Evolutionary conservation across 2,888 invertebrate genomes (phyloP).

Genomic region (Drosophila bunnanda): DNA sequence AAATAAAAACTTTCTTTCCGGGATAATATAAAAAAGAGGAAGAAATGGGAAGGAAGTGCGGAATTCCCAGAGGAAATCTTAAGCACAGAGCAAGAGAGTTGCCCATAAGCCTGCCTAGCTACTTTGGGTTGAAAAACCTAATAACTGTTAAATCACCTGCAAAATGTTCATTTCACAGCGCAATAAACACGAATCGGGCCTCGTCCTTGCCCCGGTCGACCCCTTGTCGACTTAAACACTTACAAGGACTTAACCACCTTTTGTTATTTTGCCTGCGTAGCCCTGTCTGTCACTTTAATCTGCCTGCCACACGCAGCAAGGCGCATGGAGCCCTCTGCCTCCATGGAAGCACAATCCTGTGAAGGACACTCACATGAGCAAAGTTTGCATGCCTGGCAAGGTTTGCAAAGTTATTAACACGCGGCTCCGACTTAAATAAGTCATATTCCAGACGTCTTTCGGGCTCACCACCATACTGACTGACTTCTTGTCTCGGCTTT

Average conservation of each 20-base stretch:
- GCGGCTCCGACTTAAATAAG: conserved; percentile 74
- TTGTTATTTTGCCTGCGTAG: conserved; percentile 74
- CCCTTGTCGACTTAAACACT: conserved; percentile 80
- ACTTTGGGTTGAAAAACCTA: conserved; percentile 60
- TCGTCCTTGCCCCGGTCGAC: conserved; percentile 53
- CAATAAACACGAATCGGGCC: conserved; percentile 68
- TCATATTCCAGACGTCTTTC: conserved; percentile 58
- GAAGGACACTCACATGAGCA: conserved; percentile 64
- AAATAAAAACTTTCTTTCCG: conserved; percentile 76
- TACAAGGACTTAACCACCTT: conserved; percentile 79
- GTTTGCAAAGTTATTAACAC: conserved; percentile 77
- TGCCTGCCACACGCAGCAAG: conserved; percentile 65
- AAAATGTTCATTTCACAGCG: conserved; percentile 81
- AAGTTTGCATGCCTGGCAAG: conserved; percentile 59
- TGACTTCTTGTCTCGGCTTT: conserved; percentile 32
- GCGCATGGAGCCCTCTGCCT: neutral
- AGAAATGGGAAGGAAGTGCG: neutral
- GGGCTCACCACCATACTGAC: conserved; percentile 32
- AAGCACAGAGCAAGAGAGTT: conserved; percentile 4
- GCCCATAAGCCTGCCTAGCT: conserved; percentile 35
- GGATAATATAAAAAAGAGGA: conserved; percentile 32
- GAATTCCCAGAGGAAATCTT: conserved; percentile 29
- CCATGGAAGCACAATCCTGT: conserved; percentile 36
- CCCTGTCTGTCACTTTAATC: conserved; percentile 77
- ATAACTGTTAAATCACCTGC: conserved; percentile 81